Evolutionary conservation across 2,888 invertebrate species (phyloP), one percentile per base, ranked within the genome.

Genomic region (Clanis bilineata): DNA sequence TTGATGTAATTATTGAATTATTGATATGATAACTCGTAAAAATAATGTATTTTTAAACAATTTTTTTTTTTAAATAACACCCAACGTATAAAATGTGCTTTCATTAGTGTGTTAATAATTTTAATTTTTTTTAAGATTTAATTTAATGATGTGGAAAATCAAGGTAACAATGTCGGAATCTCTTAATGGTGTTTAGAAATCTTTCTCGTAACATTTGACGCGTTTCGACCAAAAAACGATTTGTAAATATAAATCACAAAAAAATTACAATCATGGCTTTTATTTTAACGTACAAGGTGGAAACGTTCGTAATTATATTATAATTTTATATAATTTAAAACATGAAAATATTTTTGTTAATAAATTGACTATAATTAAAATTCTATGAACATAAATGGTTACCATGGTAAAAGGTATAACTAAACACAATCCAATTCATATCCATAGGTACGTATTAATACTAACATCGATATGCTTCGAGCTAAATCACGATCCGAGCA

Each of bases 41-140:
- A 44, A 51, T 51, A 51, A 51, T 51, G 28, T n/a, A 0, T 51
- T 28, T 28, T 32, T 28, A 51, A 51, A 28, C n/a, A n/a, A n/a
- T n/a, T n/a, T n/a, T n/a, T n/a, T n/a, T n/a, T n/a, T n/a, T n/a
- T n/a, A n/a, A n/a, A n/a, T n/a, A n/a, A n/a, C n/a, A n/a, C n/a
- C n/a, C n/a, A n/a, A n/a, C 28, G 47, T 4, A 51, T 51, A 51
- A 18, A 15, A 51, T 32, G 6, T 28, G 7, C 7, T 28, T 18
- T 15, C 9, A 15, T 28, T 9, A 3, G 9, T 4, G 15, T 2
- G 41, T 9, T 6, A 18, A 18, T 18, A 2, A 18, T 41, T 18
- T 41, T 18, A 18, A 44, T 10, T 21, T 10, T 22, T 12, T 44
- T 7, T 44, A 12, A 23, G 10, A 12, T 44, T 2, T 22, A 12